phyloP scores from a whole-genome alignment of 2,888 invertebrate species.

The Pristionchus entomophagus region DNA sequence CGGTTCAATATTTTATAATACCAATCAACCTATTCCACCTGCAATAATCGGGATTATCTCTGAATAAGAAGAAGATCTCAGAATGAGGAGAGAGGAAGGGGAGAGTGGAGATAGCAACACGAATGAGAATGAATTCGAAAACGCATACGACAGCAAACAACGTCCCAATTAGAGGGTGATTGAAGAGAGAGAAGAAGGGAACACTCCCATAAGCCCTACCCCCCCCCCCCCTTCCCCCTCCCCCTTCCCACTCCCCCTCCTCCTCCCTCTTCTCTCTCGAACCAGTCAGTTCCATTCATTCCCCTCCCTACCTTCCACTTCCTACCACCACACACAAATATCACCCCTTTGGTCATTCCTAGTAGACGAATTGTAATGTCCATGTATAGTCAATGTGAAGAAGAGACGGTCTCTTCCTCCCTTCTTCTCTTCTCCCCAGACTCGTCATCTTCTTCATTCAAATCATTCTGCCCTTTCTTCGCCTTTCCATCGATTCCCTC shows the following conservation, averaged over 20 bases:
- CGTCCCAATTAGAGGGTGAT: slow-evolving; percentile 16
- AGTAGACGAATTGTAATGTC: neutral
- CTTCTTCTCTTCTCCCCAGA: slow-evolving; percentile 18
- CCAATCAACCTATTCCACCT: no score
- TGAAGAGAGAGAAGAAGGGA: slow-evolving; percentile 11
- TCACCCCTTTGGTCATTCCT: slow-evolving; percentile 32
- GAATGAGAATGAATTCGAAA: neutral
- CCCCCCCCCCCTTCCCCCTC: neutral
- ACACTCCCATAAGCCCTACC: slow-evolving; percentile 7
- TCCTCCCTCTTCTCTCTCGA: slow-evolving; percentile 22
- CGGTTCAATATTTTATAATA: no score
- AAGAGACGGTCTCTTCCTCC: neutral
- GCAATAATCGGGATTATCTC: no score
- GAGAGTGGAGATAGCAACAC: neutral
- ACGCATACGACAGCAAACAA: neutral
- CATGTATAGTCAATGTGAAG: neutral
- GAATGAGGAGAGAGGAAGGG: neutral
- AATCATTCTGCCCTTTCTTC: slow-evolving; percentile 14
- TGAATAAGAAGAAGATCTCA: neutral
- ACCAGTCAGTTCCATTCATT: slow-evolving; percentile 34
- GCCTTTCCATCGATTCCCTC: slow-evolving; percentile 20
- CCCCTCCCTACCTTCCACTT: slow-evolving; percentile 41
- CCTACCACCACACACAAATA: slow-evolving; percentile 33
- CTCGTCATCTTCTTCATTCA: neutral
- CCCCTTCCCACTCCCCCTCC: neutral